Evolutionary conservation across 1,140 invertebrate species (phyloP), one percentile per base, ranked within the genome.

Genomic region (Meloidogyne floridensis): DNA sequence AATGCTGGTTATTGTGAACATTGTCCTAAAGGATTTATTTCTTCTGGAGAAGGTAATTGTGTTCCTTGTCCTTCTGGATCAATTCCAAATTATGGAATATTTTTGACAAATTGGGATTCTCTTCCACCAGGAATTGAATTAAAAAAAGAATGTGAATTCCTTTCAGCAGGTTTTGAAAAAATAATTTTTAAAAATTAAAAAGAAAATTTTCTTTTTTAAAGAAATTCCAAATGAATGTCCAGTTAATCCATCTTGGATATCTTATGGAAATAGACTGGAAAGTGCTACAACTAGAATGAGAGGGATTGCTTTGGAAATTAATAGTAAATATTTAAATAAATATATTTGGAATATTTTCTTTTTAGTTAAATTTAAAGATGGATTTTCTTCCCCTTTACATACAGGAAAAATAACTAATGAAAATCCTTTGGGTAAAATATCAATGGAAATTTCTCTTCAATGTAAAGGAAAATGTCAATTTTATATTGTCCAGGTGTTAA

Each of bases 31-130:
- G 89, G 91, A 74, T 80, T 89, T 42, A 91, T 83, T 80, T 91
- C 91, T 43, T 87, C 91, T 72, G 4, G 4, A 6, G 91, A 91
- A 32, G 85, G 86, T 11, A 80, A 87, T 7, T 93, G 93, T 87
- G 74, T 87, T 73, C 75, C 83, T 2, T 93, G 93, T 87, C 91
- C 92, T 2, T 88, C 89, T 2, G 91, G 90, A 9, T 93, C 93
- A 2, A 91, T 91, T 2, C 92, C 93, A 6, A 91, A 92, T 54
- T 92, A 91, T 80, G 91, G 91, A 4, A 87, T 92, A 18, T 90
- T 91, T 76, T 91, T 91, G 85, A 90, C 89, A 32, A 91, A 91
- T 87, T 93, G 93, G 93, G 90, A 92, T 70, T 85, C 87, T 15
- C 85, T 93, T 86, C 93, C 93, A 2, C 84, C 87, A 18, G 91